A percentile compares a stretch with the other conserved stretches of the same genome.
These are phyloP conservation scores for Toxotes lorentzi DNA, from an alignment of 2,797 vertebrate species.

Conservation along the genomic window DNA sequence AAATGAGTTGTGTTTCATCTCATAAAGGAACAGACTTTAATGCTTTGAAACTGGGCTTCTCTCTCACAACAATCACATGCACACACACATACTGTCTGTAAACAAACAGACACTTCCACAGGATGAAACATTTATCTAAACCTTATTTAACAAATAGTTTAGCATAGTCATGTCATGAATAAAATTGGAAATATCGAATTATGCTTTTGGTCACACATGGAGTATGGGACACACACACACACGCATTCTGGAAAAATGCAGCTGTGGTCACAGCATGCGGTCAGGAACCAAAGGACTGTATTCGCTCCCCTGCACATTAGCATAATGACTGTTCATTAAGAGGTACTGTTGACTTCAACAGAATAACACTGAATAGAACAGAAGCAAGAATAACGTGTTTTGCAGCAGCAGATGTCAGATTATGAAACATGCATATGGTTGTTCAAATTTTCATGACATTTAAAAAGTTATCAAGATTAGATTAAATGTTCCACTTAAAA, in stretches of 20 bases:
- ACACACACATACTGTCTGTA: neutral
- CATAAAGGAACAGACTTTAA: slow-evolving; percentile 1
- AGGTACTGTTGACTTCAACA: neutral
- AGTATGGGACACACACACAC: neutral
- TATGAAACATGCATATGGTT: neutral
- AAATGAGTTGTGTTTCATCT: neutral
- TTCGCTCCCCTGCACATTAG: slow-evolving; percentile 9
- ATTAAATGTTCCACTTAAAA: neutral
- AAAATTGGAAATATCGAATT: slow-evolving; percentile 4
- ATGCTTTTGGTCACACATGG: neutral
- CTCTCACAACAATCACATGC: neutral
- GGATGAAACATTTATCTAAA: neutral
- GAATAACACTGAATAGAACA: neutral
- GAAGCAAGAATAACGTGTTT: neutral
- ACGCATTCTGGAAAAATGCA: neutral
- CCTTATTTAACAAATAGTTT: neutral
- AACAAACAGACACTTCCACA: neutral
- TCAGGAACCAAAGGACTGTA: neutral
- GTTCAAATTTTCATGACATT: neutral
- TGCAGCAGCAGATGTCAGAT: slow-evolving; percentile 6
- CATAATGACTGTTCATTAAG: slow-evolving; percentile 12
- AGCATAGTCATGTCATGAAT: neutral
- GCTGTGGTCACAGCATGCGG: neutral
- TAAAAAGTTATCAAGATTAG: slow-evolving; percentile 1
- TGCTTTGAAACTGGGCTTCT: neutral